Conservation (phyloP, 2,113 vertebrate genomes). For the Phainopepla nitens region DNA sequence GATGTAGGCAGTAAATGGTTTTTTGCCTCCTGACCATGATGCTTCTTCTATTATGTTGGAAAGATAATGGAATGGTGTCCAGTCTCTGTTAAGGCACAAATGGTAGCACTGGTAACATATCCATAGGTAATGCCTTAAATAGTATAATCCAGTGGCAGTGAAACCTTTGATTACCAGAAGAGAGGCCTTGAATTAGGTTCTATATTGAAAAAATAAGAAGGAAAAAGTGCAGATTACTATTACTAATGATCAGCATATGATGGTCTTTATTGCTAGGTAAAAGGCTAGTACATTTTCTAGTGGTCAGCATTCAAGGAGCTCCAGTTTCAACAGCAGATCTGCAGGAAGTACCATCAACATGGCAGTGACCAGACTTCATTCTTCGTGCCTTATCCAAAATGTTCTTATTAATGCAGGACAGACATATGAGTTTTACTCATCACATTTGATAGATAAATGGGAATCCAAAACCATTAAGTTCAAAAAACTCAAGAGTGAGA, state of each 20-base stretch:
- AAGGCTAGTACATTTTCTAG: neutral
- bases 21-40: neutral
- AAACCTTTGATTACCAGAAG: neutral
- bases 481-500: neutral
- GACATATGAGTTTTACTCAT: neutral
- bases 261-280: neutral
- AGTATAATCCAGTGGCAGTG: neutral
- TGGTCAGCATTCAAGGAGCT: neutral
- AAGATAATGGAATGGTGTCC: neutral
- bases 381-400: neutral
- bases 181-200: neutral
- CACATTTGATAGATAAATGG: neutral
- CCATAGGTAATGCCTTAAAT: neutral
- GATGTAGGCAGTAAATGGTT: neutral
- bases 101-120: neutral
- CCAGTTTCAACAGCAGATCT: neutral
- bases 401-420: neutral
- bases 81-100: neutral
- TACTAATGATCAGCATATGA: neutral
- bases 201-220: neutral
- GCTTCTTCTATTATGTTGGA: neutral
- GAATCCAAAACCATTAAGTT: neutral
- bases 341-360: neutral
- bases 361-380: neutral
- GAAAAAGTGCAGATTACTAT: neutral